Evolutionary conservation across 2,113 vertebrate species (phyloP), one percentile per base, ranked within the genome.

Genomic region (Marmota flaviventris): DNA sequence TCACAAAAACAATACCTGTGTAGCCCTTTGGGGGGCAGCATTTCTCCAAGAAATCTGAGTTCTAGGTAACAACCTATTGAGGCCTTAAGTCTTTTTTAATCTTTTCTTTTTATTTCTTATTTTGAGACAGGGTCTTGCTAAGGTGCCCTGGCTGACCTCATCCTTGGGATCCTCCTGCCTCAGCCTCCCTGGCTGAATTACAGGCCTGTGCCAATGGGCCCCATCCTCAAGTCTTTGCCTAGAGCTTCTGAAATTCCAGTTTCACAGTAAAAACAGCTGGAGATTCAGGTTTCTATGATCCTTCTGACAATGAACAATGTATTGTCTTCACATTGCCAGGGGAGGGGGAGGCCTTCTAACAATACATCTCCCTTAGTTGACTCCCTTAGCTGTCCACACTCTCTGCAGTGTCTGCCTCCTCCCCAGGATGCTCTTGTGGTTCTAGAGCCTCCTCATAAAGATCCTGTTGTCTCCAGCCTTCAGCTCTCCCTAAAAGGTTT

Each of bases 31-130:
- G 39, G 24, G 75, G 67, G 67, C 67, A 75, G 69, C 16, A 18
- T 89, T 84, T 93, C 78, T 84, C 75, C 24, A 63, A 85, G 70
- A 88, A 79, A 78, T 78, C 10, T 72, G 45, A 84, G 22, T 85
- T 85, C 29, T 39, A 63, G n/a, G 9, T 56, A 72, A 53, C 7
- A 93, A 42, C 22, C 93, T 27, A 78, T 9, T 61, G 58, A 61
- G 58, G 72, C 27, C 29, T 76, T 61, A 45, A 24, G 45, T 67
- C 32, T 61, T 85, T 37, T n/a, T 73, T 39, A 73, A 73, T 39
- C 56, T 58, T 58, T 58, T 37, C 70, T n/a, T 22, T 73, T 73
- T 73, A 8, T 22, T 58, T 58, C 56, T 58, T 22, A 39, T 63
- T 63, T 63, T 63, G 61, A 63, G 61, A 27, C 9, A 27, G 24